Conservation (phyloP, 2,888 invertebrate genomes). For the Lumbricus terrestris region DNA sequence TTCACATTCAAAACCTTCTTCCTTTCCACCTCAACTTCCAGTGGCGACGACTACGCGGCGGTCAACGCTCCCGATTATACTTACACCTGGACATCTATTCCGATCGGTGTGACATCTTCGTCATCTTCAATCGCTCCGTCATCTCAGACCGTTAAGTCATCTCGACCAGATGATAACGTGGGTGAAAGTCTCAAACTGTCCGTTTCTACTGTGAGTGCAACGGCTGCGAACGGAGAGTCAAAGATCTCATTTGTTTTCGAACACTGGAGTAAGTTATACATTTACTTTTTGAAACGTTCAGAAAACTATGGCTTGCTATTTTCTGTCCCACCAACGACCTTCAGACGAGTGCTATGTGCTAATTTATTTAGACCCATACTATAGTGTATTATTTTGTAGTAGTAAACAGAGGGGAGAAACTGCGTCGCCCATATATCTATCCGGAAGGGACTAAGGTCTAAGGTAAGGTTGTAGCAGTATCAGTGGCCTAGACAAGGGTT, state of each 20-base stretch:
- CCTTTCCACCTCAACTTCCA: not conserved
- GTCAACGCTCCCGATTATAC: not conserved
- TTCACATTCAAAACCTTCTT: not conserved
- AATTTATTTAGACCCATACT: not conserved
- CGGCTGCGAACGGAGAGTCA: not conserved
- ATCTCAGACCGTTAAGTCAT: not conserved
- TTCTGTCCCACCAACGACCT: not conserved
- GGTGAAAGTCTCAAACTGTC: not conserved
- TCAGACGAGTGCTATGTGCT: not conserved
- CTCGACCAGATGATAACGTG: not conserved
- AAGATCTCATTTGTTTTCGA: not conserved
- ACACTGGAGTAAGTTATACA: not conserved
- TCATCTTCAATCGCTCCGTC: not conserved
- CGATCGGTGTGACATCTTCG: not conserved
- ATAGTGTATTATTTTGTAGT: too few species aligned
- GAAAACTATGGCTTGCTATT: not conserved
- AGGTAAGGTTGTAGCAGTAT: too few species aligned
- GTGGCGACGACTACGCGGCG: not conserved
- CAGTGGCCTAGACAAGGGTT: too few species aligned
- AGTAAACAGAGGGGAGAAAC: too few species aligned
- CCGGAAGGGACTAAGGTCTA: too few species aligned
- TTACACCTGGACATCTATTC: not conserved
- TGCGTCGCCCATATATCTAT: too few species aligned
- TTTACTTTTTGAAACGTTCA: not conserved
- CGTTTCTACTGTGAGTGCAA: not conserved